These are phyloP conservation scores for Scopus umbretta DNA, from an alignment of 2,113 vertebrate genomes.

Conservation along the genomic window DNA sequence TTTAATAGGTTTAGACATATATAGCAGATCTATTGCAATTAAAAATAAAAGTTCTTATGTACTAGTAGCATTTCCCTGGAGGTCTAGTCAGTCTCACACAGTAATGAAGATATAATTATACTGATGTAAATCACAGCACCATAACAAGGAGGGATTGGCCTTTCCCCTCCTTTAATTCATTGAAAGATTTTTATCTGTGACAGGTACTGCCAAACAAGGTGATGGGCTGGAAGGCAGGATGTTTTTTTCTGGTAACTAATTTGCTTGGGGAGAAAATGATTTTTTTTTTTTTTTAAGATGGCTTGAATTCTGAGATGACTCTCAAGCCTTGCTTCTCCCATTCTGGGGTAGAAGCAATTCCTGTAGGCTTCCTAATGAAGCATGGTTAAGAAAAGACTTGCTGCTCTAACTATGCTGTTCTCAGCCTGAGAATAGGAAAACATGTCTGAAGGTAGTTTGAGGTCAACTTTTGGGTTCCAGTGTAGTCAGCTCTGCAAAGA, in stretches of 20 bases:
- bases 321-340: neutral
- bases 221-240: conserved; percentile 46
- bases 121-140: conserved; percentile 76
- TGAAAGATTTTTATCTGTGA: conserved; percentile 76
- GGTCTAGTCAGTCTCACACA: conserved; percentile 67
- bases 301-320: neutral
- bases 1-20: neutral
- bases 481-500: neutral
- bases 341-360: neutral
- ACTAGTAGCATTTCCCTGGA: conserved; percentile 41
- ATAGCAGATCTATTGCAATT: conserved; percentile 10
- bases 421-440: neutral
- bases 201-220: conserved; percentile 62
- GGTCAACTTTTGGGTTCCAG: neutral
- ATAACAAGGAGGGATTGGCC: conserved; percentile 68
- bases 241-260: conserved; percentile 65
- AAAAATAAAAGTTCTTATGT: conserved; percentile 52
- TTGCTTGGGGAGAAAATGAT: conserved; percentile 54
- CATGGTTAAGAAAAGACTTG: neutral
- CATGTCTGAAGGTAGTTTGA: neutral
- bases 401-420: neutral
- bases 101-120: conserved; percentile 77
- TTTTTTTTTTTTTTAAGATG: neutral
- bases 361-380: neutral
- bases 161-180: conserved; percentile 71